Conservation (phyloP, 2,113 vertebrate species). For the Alligator mississippiensis region DNA sequence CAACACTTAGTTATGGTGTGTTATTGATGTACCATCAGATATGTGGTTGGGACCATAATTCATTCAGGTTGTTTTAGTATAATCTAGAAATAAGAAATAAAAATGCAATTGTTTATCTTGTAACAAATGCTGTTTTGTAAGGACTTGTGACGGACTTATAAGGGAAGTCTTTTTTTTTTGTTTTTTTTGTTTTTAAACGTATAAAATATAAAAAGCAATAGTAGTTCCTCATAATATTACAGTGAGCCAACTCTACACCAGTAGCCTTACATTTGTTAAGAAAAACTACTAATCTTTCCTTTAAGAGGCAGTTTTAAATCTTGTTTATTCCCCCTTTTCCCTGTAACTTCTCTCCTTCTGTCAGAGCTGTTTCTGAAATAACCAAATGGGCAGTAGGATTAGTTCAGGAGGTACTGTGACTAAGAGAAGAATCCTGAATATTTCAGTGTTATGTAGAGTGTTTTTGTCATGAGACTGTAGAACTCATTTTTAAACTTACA, state of each 20-base stretch:
- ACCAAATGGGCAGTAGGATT: not conserved
- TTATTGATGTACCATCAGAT: not conserved
- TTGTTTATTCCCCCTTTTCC: not conserved
- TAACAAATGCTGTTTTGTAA: not conserved
- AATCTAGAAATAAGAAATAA: not conserved
- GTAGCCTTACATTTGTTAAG: not conserved
- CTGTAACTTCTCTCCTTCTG: not conserved
- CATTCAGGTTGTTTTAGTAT: not conserved
- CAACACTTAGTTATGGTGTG: fast-evolving
- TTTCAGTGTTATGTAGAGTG: not conserved
- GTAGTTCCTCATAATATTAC: not conserved
- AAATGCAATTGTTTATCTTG: not conserved
- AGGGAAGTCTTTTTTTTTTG: fast-evolving
- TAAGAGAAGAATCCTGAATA: not conserved
- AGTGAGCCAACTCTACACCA: not conserved
- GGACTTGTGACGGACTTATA: not conserved
- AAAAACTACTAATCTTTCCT: not conserved
- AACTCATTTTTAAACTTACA: not conserved
- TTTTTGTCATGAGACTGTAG: not conserved
- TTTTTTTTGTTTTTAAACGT: not conserved
- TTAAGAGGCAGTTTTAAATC: not conserved
- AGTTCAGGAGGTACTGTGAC: not conserved
- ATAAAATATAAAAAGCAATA: not conserved
- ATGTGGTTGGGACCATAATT: not conserved
- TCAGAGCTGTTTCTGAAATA: not conserved